Evolutionary conservation across 2,888 invertebrate genomes (phyloP).

Genomic region (Limnephilus lunatus): DNA sequence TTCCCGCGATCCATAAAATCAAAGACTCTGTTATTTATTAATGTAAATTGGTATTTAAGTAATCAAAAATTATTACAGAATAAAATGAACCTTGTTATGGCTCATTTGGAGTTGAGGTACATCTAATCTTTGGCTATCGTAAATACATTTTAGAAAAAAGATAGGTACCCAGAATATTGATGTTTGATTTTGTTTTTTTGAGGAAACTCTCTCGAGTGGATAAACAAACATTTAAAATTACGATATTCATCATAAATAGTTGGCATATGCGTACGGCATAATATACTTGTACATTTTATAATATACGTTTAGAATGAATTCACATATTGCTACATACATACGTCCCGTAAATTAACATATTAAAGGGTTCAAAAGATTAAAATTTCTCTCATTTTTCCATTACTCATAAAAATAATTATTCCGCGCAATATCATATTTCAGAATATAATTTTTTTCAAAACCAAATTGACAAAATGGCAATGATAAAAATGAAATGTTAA

Average conservation of each 20-base stretch:
- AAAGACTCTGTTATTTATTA: no score
- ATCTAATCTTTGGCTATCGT: no score
- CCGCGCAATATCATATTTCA: neutral
- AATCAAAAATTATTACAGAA: no score
- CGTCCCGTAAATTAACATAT: neutral
- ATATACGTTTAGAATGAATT: no score
- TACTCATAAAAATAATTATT: neutral
- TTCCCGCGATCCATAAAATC: no score
- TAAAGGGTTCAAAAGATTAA: neutral
- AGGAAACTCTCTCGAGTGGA: neutral
- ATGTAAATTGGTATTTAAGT: no score
- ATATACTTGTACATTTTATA: no score
- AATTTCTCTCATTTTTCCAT: neutral
- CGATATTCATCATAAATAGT: neutral
- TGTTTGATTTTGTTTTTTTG: neutral
- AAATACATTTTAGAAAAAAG: no score
- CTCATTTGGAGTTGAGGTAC: no score
- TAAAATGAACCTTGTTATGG: no score
- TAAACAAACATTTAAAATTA: neutral
- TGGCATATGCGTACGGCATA: no score
- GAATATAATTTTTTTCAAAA: neutral
- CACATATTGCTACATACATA: neutral
- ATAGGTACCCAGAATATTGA: neutral
- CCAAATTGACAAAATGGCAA: conserved; percentile 2
- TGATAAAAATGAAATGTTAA: neutral